Conservation (phyloP, 2,113 vertebrate genomes). For the Sander lucioperca region DNA sequence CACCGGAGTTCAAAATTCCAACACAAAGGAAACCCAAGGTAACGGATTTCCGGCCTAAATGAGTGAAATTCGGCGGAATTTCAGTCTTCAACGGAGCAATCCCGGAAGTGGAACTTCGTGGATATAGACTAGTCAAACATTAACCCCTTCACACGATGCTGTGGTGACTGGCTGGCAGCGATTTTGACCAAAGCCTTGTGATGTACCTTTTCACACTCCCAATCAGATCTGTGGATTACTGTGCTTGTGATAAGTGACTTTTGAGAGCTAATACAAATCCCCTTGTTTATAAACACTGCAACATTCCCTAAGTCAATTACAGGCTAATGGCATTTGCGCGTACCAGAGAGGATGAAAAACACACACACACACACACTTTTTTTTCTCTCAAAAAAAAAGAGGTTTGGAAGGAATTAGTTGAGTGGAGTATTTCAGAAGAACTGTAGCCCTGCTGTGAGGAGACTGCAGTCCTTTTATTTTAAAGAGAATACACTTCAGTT, state of each 20-base stretch:
- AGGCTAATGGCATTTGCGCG: slow-evolving; percentile 69
- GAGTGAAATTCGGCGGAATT: too few relatives aligned
- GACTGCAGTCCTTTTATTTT: slow-evolving; percentile 51
- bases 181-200: slow-evolving; percentile 26
- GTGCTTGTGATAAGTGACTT: slow-evolving; percentile 74
- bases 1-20: too few relatives aligned
- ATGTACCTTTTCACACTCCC: slow-evolving; percentile 43
- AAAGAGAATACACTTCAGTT: slow-evolving; percentile 41
- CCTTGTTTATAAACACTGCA: slow-evolving; percentile 77
- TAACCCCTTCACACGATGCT: neutral
- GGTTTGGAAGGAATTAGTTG: slow-evolving; percentile 51
- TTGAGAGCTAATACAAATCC: slow-evolving; percentile 74
- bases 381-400: slow-evolving; percentile 25
- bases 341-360: slow-evolving; percentile 24
- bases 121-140: neutral
- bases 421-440: slow-evolving; percentile 45
- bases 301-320: slow-evolving; percentile 74
- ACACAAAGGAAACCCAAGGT: too few relatives aligned
- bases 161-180: neutral
- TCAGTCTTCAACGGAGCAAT: too few relatives aligned
- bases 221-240: slow-evolving; percentile 76
- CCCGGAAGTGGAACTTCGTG: too few relatives aligned
- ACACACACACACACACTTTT: slow-evolving; percentile 8
- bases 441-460: slow-evolving; percentile 52
- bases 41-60: too few relatives aligned